Evolutionary conservation across 2,113 vertebrate genomes (phyloP).

Genomic region (Platanista minor): DNA sequence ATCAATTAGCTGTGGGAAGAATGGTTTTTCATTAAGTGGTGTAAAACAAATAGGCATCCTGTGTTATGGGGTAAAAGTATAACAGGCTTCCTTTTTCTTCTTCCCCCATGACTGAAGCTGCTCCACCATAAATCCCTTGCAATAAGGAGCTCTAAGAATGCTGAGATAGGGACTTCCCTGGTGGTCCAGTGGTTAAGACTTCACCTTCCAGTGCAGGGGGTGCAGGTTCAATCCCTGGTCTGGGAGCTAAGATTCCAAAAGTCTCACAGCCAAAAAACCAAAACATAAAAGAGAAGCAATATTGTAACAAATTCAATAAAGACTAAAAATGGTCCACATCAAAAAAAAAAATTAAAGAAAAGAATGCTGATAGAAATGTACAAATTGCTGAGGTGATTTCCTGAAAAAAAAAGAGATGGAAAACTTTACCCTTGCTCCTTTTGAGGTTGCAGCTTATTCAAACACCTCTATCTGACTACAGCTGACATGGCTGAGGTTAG

Average conservation of each 20-base stretch:
- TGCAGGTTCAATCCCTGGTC: too few species aligned
- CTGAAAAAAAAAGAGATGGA: neutral
- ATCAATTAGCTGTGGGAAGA: slow-evolving; percentile 14
- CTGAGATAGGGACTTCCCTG: neutral
- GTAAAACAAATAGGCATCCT: neutral
- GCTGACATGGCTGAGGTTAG: neutral
- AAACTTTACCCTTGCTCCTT: neutral
- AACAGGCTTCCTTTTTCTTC: neutral
- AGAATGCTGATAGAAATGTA: neutral
- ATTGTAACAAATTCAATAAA: too few species aligned
- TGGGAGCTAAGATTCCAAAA: too few species aligned
- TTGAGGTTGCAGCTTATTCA: neutral
- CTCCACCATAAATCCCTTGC: neutral
- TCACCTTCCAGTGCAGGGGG: too few species aligned
- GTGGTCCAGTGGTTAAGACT: too few species aligned
- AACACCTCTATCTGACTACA: neutral
- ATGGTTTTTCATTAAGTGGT: slow-evolving; percentile 13
- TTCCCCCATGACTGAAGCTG: neutral
- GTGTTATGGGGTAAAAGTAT: neutral
- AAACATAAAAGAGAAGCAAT: too few species aligned
- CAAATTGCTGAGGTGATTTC: neutral
- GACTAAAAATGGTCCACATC: too few species aligned
- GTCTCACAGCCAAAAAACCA: too few species aligned
- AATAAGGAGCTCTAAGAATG: neutral
- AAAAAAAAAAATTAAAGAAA: neutral